Percentiles rank a stretch among this genome's conserved stretches.
These are phyloP conservation scores for Sphinx pinastri DNA, from an alignment of 2,888 invertebrate genomes.

Conservation along the genomic window DNA sequence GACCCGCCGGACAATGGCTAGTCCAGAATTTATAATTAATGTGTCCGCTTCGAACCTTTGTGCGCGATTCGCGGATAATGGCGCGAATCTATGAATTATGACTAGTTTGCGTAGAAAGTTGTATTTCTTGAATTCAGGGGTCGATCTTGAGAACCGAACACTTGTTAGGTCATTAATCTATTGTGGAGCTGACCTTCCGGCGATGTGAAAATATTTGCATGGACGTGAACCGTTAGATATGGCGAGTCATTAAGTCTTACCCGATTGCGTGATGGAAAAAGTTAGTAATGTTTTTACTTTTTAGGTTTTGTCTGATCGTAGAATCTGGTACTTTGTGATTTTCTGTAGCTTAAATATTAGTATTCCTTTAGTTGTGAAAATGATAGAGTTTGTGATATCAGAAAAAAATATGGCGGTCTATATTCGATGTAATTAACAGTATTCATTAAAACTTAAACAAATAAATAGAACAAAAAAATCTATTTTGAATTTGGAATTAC, in stretches of 20 bases:
- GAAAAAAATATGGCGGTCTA: no score
- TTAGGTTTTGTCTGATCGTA: no score
- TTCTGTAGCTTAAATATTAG: no score
- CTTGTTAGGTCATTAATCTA: constrained; percentile 71
- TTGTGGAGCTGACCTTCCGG: constrained; percentile 65
- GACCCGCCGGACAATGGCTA: constrained; percentile 76
- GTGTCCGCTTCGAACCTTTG: constrained; percentile 55
- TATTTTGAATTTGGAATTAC: constrained; percentile 36
- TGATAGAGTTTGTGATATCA: no score
- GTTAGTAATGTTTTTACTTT: not conserved
- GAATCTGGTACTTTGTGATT: no score
- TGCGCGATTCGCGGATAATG: constrained; percentile 70
- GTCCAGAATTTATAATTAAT: constrained; percentile 81
- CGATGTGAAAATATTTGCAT: constrained; percentile 38
- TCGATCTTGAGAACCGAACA: constrained; percentile 68
- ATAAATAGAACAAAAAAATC: constrained; percentile 18
- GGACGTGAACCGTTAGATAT: not conserved
- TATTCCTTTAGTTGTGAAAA: no score
- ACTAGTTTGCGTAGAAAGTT: constrained; percentile 69
- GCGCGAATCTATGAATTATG: constrained; percentile 70
- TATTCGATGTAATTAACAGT: no score
- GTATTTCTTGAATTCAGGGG: constrained; percentile 78
- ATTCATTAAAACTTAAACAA: not conserved
- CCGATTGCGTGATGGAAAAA: not conserved
- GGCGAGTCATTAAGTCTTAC: not conserved